Percentiles rank a stretch among this genome's conserved stretches.
phyloP scores from a whole-genome alignment of 2,888 invertebrate species.

The Neria commutata region DNA sequence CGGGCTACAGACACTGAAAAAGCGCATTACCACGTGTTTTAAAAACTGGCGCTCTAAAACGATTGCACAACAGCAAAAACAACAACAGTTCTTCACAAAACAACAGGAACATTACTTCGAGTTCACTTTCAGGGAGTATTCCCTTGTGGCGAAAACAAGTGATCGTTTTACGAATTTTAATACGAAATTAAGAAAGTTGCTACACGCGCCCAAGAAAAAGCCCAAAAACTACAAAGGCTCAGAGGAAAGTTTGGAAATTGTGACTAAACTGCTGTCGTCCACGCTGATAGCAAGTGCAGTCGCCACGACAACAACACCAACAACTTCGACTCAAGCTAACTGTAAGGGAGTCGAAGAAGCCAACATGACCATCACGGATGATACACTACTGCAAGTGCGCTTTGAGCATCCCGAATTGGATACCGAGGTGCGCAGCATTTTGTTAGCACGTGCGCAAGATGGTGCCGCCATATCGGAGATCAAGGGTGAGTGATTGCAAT shows the following conservation, averaged over 20 bases:
- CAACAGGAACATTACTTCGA: constrained; percentile 28
- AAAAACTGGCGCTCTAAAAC: constrained; percentile 38
- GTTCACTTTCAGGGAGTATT: constrained; percentile 22
- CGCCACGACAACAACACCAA: constrained; percentile 12
- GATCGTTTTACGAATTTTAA: constrained; percentile 31
- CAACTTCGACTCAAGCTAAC: neutral
- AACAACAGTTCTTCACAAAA: constrained; percentile 16
- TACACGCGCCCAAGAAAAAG: constrained; percentile 23
- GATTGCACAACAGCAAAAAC: constrained; percentile 1
- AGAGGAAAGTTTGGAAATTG: constrained; percentile 31
- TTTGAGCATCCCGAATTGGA: constrained; percentile 53
- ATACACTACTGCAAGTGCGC: constrained; percentile 42
- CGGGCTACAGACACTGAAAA: constrained; percentile 41
- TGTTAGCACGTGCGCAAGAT: constrained; percentile 53
- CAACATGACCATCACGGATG: constrained; percentile 51
- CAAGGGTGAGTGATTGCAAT: constrained; percentile 47
- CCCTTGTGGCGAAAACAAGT: constrained; percentile 26
- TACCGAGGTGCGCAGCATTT: constrained; percentile 52
- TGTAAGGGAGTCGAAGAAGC: neutral
- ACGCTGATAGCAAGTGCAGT: constrained; percentile 37
- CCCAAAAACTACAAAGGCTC: constrained; percentile 11
- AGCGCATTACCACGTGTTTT: constrained; percentile 52
- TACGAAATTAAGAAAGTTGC: constrained; percentile 35
- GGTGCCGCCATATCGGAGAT: constrained; percentile 58
- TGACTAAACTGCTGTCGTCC: constrained; percentile 46